Base-by-base conservation (phyloP, 2,888 invertebrate species). In the Agonopterix heracliana region DNA sequence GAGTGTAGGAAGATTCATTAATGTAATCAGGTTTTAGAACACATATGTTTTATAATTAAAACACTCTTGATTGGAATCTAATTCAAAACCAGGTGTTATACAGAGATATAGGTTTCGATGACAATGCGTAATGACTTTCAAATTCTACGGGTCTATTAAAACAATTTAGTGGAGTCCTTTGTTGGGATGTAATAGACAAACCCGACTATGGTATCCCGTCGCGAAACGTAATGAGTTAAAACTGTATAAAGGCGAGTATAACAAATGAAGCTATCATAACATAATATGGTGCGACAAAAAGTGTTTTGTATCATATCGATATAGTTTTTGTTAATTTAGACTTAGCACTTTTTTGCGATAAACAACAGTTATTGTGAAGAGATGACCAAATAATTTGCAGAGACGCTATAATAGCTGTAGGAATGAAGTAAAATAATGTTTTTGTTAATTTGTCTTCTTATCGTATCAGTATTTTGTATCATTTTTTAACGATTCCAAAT, bases 241-340 rank as follows among this genome's bases (percentile, higher is more conserved):
- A 75, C 66, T 65, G 64, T 68, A 72, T 67, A 66, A 74, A 72
- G 65, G 66, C 70, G 72, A 63, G 63, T 67, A 71, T 64, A 41
- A 77, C 71, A 77, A 81, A 87, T 87, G 81, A 85, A 87, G 85
- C 77, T 81, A 84, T 87, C 86, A 84, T 64, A 75, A 80, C 82
- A 81, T 78, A 71, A 81, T 78, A 71, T 78, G 82, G 65, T 63
- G 54, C 60, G 59, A 63, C 59, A 69, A 71, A 69, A 68, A 68
- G 42, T 35, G 11, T 41, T 26, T 43, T 38, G 11, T 41, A 40
- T 12, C 17, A 43, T 26, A 43, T 35, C 5, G 13, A 42, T 10
- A 5, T 12, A 38, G 42, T 52, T 52, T 47, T 52, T 47, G 49
- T 47, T 45, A 43, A 40, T 47, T 47, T 43, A 4, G 2, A 14